Percentiles rank a stretch among this genome's conserved stretches.
These are phyloP conservation scores for Sciurus vulgaris DNA, from an alignment of 2,797 vertebrate genomes.

Conservation along the genomic window DNA sequence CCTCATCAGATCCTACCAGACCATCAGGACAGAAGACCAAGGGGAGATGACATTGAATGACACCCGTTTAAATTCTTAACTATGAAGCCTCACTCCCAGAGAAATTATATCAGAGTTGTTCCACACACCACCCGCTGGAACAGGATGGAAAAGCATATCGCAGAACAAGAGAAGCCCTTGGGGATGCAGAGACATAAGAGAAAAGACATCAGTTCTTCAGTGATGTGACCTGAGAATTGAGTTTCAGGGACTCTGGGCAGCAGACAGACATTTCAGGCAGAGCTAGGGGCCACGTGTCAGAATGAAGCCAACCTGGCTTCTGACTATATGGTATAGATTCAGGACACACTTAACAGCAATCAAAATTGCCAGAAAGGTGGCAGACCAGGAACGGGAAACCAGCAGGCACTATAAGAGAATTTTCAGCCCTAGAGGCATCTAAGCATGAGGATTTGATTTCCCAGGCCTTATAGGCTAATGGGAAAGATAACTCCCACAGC, in stretches of 20 bases:
- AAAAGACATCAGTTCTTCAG: not conserved
- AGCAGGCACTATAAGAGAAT: not conserved
- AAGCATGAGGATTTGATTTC: conserved; percentile 1
- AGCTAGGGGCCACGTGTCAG: not conserved
- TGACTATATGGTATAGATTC: not conserved
- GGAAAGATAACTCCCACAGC: not conserved
- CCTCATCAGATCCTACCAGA: not conserved
- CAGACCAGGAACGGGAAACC: not conserved
- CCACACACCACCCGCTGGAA: not conserved
- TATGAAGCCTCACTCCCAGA: not conserved
- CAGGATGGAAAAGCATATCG: not conserved
- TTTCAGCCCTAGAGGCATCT: not conserved
- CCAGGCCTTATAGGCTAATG: not conserved
- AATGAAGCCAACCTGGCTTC: not conserved
- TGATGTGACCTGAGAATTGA: not conserved
- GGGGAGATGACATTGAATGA: not conserved
- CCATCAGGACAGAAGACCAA: not conserved
- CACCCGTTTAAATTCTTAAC: conserved; percentile 19
- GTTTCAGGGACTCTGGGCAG: not conserved
- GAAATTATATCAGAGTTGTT: not conserved
- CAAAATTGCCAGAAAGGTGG: not conserved
- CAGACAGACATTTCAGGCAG: not conserved
- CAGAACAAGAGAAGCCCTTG: not conserved
- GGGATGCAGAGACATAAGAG: not conserved
- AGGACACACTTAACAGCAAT: not conserved